phyloP scores from a whole-genome alignment of 2,113 vertebrate genomes.

The Colinus virginianus region DNA sequence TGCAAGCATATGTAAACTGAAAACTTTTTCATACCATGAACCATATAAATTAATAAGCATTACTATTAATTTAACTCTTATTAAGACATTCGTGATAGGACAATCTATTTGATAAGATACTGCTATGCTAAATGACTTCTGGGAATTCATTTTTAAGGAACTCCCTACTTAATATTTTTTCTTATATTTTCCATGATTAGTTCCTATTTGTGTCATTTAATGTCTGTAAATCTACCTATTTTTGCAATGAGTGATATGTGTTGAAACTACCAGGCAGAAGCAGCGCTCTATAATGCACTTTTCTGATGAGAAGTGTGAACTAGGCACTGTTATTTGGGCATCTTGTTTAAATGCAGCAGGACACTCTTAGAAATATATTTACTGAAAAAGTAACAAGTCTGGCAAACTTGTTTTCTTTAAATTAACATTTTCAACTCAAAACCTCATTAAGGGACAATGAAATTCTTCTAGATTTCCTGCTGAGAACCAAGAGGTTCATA shows the following conservation, averaged over 20 bases:
- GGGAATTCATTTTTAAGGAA: background rate
- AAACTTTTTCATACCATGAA: background rate
- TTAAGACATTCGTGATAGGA: background rate
- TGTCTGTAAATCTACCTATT: background rate
- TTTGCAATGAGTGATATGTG: background rate
- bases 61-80: background rate
- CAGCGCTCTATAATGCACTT: background rate
- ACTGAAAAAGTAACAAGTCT: slow-evolving; percentile 15
- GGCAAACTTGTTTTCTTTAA: slow-evolving; percentile 27
- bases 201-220: background rate
- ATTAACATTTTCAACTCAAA: slow-evolving; percentile 14
- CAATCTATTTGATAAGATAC: background rate
- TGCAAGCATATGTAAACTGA: background rate
- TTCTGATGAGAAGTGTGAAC: background rate
- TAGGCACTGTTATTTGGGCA: background rate
- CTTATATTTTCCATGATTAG: background rate
- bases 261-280: background rate
- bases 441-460: slow-evolving; percentile 53
- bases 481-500: slow-evolving; percentile 60
- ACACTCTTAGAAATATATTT: slow-evolving; percentile 51
- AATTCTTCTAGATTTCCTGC: slow-evolving; percentile 20
- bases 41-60: background rate
- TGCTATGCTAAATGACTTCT: background rate
- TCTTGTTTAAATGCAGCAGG: background rate
- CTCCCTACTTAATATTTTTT: background rate